Evolutionary conservation across 1,140 invertebrate species (phyloP), one percentile per base, ranked within the genome.

Genomic region (Centruroides vittatus): DNA sequence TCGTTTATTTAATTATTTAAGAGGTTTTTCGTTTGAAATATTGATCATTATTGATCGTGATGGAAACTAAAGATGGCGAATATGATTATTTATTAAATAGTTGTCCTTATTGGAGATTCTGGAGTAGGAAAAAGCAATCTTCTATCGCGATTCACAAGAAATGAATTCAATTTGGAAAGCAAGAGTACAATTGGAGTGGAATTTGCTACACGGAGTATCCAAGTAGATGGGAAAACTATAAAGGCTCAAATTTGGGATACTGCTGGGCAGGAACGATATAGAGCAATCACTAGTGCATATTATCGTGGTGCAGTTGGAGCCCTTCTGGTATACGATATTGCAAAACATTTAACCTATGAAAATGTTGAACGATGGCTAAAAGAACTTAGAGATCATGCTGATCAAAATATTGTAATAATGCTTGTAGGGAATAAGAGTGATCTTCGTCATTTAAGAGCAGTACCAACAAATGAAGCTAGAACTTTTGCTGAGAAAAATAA

Each of bases 11-110:
- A 8, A 8, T 8, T 41, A 41, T 5, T 41, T 41, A 41, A 41
- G 41, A 41, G 41, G 8, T 5, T 41, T 41, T 41, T 41, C 41
- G 8, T 41, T 41, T 8, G 41, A 41, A 41, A 41, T 41, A 6
- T 41, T 41, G 41, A 41, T 41, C 41, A 8, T 23, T 41, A 41
- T 41, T 41, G 8, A 41, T 41, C 41, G 41, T 41, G 89, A 87
- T 77, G 41, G 89, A 87, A 79, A 41, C 41, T 41, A 90, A 93
- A 80, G 94, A 98, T 81, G 94, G 98, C 80, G 95, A 99, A 82
- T 99, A 99, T 79, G 96, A 99, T 82, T 99, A 98, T 86, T 86
- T 99, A 77, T 99, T 99, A n/a, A n/a, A n/a, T n/a, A n/a, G n/a
- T n/a, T n/a, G n/a, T n/a, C n/a, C n/a, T n/a, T n/a, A n/a, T n/a